These are phyloP conservation scores for Pandion haliaetus DNA, from an alignment of 2,113 vertebrate species.

Conservation along the genomic window DNA sequence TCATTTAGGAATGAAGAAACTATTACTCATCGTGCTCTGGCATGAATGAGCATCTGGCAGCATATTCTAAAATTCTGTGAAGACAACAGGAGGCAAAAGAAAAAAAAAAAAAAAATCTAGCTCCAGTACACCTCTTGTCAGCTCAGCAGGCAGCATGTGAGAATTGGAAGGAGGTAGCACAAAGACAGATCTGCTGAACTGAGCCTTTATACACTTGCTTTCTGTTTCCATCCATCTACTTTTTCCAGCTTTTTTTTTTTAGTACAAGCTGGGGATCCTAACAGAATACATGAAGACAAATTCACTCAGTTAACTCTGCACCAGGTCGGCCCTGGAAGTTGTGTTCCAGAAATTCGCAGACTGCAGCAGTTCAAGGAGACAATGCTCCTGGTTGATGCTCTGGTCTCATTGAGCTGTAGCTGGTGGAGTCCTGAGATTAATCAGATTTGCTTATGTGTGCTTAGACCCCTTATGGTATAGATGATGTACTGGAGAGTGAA, in stretches of 20 bases:
- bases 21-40: constrained; percentile 61
- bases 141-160: constrained; percentile 18
- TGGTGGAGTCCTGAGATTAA: neutral
- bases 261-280: neutral
- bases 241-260: neutral
- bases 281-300: neutral
- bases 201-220: neutral
- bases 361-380: neutral
- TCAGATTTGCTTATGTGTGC: neutral
- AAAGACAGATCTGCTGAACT: constrained; percentile 20
- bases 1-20: constrained; percentile 47
- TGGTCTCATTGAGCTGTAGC: neutral
- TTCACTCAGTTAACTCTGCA: neutral
- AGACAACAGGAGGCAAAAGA: constrained; percentile 60
- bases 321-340: neutral
- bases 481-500: neutral
- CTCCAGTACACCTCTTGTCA: neutral
- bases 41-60: constrained; percentile 60
- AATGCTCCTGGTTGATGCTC: neutral
- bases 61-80: constrained; percentile 23
- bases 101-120: neutral
- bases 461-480: neutral
- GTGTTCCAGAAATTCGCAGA: neutral
- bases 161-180: neutral
- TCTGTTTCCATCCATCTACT: neutral